Base-by-base conservation (phyloP, 2,113 vertebrate genomes). In the Hiodon alosoides region DNA sequence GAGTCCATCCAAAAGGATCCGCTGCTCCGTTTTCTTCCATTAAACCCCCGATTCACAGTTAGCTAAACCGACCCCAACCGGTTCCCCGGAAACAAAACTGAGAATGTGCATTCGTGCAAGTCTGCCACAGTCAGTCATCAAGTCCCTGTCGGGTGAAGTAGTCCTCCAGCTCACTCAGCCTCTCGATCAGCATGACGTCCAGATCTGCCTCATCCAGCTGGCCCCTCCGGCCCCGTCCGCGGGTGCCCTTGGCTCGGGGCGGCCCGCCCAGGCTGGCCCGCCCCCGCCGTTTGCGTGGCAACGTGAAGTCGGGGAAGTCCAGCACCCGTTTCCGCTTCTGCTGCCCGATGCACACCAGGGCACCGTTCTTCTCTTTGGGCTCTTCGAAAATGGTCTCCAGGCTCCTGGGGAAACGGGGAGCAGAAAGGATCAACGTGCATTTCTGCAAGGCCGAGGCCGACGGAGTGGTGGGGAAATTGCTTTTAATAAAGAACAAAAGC, bases 331-430 rank as follows among this genome's bases (percentile, higher is more conserved):
- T 97, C 60, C 95, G 90, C 83, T 95, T 97, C 82, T 97, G 95
- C 69, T 96, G 94, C 70, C 96, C 96, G 84, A 98, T 87, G 51
- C 94, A 94, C 13, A 97, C 85, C 51, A 96, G 84, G 0, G 82
- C 83, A 2, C 97, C 97, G 2, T 98, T 94, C 72, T 95, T 95
- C 80, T 96, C 95, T 79, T 93, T 94, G 1, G 96, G 96, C 81
- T 98, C 96, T 82, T 98, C 97, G 69, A 98, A 98, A 83, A 98
- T 98, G 0, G 97, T 98, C 89, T 98, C 97, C 83, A 98, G 89
- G 81, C 93, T 94, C 88, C 96, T 98, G 83, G 66, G 6, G 58
- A 4, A 79, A 55, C 3, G 4, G 70, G 4, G 66, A 1, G 5
- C 9, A 10, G n/a, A 13, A 10, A 62, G 0, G 14, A 8, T 13